Evolutionary conservation across 2,113 vertebrate species (phyloP).

Genomic region (Scatophagus argus): DNA sequence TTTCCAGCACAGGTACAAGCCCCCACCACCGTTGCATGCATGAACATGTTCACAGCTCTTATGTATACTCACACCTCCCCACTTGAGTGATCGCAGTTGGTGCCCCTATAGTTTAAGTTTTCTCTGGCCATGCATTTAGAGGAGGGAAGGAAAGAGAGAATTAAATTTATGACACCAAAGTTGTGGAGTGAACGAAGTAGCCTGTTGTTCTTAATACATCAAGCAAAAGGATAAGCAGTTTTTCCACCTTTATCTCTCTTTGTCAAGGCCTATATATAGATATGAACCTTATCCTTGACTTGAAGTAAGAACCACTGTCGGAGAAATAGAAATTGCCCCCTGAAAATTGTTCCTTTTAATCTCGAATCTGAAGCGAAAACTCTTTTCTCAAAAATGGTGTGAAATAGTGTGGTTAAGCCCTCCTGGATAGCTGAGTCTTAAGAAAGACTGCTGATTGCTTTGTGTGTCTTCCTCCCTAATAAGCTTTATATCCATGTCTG

Average conservation of each 20-base stretch:
- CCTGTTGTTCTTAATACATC: conserved; percentile 66
- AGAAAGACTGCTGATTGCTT: conserved; percentile 48
- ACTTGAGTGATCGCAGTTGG: conserved; percentile 35
- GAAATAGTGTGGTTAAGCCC: conserved; percentile 48
- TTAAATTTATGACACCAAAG: conserved; percentile 55
- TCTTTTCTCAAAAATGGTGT: conserved; percentile 40
- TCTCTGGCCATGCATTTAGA: conserved; percentile 28
- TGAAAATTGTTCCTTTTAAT: conserved; percentile 60
- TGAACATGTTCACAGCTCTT: conserved; percentile 22
- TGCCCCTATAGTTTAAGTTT: conserved; percentile 48
- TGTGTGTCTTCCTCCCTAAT: conserved; percentile 49
- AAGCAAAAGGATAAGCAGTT: conserved; percentile 66
- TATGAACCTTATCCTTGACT: conserved; percentile 74
- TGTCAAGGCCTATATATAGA: conserved; percentile 73
- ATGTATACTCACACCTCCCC: conserved; percentile 20
- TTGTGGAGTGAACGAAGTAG: conserved; percentile 54
- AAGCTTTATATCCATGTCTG: conserved; percentile 47
- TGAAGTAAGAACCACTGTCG: conserved; percentile 62
- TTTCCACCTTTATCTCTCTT: conserved; percentile 72
- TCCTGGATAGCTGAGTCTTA: conserved; percentile 39
- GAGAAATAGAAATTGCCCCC: conserved; percentile 64
- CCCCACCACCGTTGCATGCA: conserved; percentile 15
- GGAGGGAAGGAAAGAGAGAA: conserved; percentile 12
- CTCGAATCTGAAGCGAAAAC: conserved; percentile 51
- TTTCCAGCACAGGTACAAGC: conserved; percentile 56